Base-by-base conservation (phyloP, 1,140 invertebrate genomes). In the Ditylenchus dipsaci region DNA sequence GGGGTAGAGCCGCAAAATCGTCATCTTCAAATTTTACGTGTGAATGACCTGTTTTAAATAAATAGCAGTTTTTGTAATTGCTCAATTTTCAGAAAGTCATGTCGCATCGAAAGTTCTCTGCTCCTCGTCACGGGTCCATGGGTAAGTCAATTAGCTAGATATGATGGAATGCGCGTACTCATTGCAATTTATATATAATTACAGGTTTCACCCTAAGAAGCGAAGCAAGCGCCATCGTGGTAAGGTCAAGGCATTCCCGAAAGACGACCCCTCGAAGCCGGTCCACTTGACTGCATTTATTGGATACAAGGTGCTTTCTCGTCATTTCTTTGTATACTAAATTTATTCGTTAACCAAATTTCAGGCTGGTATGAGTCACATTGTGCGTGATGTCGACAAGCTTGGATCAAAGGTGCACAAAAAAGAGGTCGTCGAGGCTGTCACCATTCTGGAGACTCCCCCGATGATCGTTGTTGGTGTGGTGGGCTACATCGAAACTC, bases 21-120 rank as follows among this genome's bases (percentile, higher is more conserved):
- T n/a, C n/a, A n/a, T n/a, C n/a, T n/a, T n/a, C n/a, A n/a, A n/a
- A n/a, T n/a, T n/a, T n/a, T n/a, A n/a, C n/a, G n/a, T n/a, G n/a
- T n/a, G n/a, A n/a, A n/a, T n/a, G n/a, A n/a, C n/a, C n/a, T n/a
- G n/a, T n/a, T n/a, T n/a, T n/a, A n/a, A n/a, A n/a, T n/a, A n/a
- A n/a, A n/a, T n/a, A n/a, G n/a, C n/a, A n/a, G n/a, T n/a, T 38
- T 38, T 38, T 38, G 33, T 38, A 38, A 38, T 38, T 38, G 33
- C 11, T 5, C 3, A 38, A 38, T 38, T 38, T 38, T 3, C 33
- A 38, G 33, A 38, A 5, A 38, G 33, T 38, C 33, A 85, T 98
- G 95, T 97, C 94, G 87, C 96, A 99, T 87, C 89, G 96, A 83
- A 99, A 99, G 85, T 99, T 99, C 86, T 96, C 93, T 83, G 95